Conservation (phyloP, 2,113 vertebrate species). For the Tichodroma muraria region DNA sequence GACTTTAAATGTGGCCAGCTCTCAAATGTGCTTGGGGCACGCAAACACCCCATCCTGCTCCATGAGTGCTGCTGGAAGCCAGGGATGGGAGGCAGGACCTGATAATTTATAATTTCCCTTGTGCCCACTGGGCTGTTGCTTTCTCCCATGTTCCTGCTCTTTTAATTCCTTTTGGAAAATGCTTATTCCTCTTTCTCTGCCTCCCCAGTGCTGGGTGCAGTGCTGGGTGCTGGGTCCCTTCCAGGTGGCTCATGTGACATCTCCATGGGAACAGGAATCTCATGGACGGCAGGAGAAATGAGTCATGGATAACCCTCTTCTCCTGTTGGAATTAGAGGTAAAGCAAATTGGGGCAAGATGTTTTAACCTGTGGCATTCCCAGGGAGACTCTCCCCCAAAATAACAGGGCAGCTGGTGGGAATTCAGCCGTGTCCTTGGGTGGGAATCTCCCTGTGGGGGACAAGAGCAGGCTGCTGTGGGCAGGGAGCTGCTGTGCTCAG, state of each 20-base stretch:
- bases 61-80: not conserved
- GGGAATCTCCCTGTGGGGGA: not conserved
- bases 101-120: not conserved
- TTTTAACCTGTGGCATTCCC: not conserved
- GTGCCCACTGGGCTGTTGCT: not conserved
- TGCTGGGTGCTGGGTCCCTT: not conserved
- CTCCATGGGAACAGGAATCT: not conserved
- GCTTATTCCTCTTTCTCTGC: not conserved
- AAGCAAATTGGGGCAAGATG: not conserved
- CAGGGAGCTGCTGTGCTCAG: not conserved
- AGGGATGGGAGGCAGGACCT: not conserved
- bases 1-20: not conserved
- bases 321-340: not conserved
- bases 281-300: not conserved
- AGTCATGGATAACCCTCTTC: not conserved
- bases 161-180: not conserved
- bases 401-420: accelerated
- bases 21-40: not conserved
- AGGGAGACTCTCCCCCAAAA: not conserved
- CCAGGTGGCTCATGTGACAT: not conserved
- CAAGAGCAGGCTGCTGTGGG: not conserved
- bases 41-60: not conserved
- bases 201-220: not conserved
- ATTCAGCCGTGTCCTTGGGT: not conserved
- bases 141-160: not conserved